Evolutionary conservation across 2,888 invertebrate species (phyloP), one percentile per base, ranked within the genome.

Genomic region (Mythimna albipuncta): DNA sequence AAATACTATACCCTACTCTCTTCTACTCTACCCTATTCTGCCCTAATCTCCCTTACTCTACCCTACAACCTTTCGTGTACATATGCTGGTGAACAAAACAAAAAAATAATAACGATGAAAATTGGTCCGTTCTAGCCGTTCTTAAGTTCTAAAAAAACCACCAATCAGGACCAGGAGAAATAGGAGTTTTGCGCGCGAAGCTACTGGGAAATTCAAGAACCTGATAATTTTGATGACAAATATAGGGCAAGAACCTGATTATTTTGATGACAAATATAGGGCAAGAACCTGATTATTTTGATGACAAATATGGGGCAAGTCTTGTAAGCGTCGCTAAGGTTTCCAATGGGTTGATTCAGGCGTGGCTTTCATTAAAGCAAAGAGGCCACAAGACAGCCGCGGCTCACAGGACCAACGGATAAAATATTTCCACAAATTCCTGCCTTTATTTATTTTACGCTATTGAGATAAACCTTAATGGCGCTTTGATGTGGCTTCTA

Each of bases 401-500:
- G 89, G 89, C 89, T 87, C 89, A 86, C 88, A 87, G 89, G 88
- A 87, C 89, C 88, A 89, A 85, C 88, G 92, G 93, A 93, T 94
- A 94, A 94, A 90, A 94, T 95, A 93, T 94, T 95, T 92, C 89
- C 93, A 86, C 93, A 94, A 94, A 95, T 94, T 95, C 92, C 91
- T 88, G 90, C 91, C 93, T 93, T 93, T 95, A 95, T 95, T 95
- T 95, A 94, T 94, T 94, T 93, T 92, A 91, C 92, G 94, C 93
- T 93, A 92, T 94, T 93, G 92, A 95, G 93, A 95, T 95, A 94
- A 93, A 94, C 93, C 92, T 89, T 95, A 95, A 96, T 95, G 93
- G 92, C 89, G 89, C 95, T 95, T 95, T 95, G 95, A 96, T 96
- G 96, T 94, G 95, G 94, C 92, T 91, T 83, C 81, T 85, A 90